Evolutionary conservation across 2,113 vertebrate genomes (phyloP).

Genomic region (rabbit (Oryctolagus cuniculus)): mOryCun1.1 NC_091433.1:163396501-163397000

Average conservation of each 20-base stretch:
- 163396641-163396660: conserved; percentile 16
- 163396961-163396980: not conserved
- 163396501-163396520: not conserved
- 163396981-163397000: not conserved
- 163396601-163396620: conserved; percentile 10
- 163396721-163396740: not conserved
- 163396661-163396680: conserved; percentile 46
- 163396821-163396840: not conserved
- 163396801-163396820: not conserved
- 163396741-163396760: conserved; percentile 34
- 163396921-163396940: conserved; percentile 21
- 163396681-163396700: not conserved
- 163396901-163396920: not conserved
- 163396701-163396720: not conserved
- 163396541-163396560: conserved; percentile 37
- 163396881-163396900: not conserved
- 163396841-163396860: conserved; percentile 13
- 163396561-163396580: conserved; percentile 50
- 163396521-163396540: not conserved
- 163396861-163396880: not conserved
- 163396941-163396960: not conserved
- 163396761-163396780: conserved; percentile 32
- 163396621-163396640: conserved; percentile 41
- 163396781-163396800: not conserved
- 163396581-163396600: conserved; percentile 48